These are phyloP conservation scores for Drosophila lutescens DNA, from an alignment of 2,888 invertebrate genomes.

Conservation along the genomic window DNA sequence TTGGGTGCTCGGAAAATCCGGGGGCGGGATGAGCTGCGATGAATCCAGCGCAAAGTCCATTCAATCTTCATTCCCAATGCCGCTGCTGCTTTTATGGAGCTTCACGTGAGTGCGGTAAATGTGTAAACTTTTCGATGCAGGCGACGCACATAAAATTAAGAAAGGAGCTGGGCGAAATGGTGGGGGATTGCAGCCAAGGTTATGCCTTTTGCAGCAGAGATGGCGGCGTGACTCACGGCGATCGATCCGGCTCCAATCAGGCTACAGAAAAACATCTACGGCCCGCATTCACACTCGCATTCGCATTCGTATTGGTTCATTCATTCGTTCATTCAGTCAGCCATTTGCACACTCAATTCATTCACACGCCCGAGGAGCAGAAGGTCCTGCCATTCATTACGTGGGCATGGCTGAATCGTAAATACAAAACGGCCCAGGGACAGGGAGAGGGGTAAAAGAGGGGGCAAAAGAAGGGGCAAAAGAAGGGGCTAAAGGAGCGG, in stretches of 20 bases:
- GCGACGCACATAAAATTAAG: constrained; percentile 17
- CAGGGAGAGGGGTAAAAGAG: neutral
- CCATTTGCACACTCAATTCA: constrained; percentile 38
- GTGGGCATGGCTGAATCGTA: constrained; percentile 54
- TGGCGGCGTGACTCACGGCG: constrained; percentile 19
- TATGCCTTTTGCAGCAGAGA: constrained; percentile 10
- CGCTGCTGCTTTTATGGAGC: constrained; percentile 43
- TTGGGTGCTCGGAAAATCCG: neutral
- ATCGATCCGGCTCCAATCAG: constrained; percentile 1
- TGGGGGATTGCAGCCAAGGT: constrained; percentile 22
- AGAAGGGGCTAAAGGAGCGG: constrained; percentile 5
- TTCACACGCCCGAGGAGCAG: constrained; percentile 42
- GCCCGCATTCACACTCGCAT: constrained; percentile 13
- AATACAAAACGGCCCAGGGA: constrained; percentile 49
- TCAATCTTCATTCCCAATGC: constrained; percentile 35
- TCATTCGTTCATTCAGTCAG: constrained; percentile 37
- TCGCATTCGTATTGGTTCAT: constrained; percentile 22
- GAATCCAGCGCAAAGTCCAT: constrained; percentile 30
- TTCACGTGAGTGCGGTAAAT: constrained; percentile 37
- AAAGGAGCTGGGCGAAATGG: neutral
- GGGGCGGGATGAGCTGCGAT: constrained; percentile 3
- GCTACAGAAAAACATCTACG: constrained; percentile 7
- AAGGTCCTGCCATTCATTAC: constrained; percentile 59
- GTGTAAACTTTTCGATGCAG: constrained; percentile 39
- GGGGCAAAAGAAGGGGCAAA: neutral